Conservation (phyloP, 2,113 vertebrate genomes). For the Passerina amoena region DNA sequence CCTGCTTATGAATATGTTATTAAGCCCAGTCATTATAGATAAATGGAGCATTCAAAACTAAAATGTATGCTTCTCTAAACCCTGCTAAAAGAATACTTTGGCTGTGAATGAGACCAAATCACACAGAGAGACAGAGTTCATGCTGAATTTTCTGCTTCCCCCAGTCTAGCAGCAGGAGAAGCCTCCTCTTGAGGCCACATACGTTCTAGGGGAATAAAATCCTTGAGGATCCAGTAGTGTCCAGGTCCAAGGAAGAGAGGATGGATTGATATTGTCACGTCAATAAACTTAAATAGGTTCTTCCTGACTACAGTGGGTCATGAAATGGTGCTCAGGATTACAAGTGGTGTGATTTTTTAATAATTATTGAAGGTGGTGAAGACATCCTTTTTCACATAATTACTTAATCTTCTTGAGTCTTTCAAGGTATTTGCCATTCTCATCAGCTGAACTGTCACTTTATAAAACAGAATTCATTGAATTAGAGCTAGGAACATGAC, state of each 20-base stretch:
- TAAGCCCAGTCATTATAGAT: background rate
- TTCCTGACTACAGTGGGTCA: background rate
- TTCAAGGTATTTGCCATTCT: background rate
- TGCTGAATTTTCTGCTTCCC: background rate
- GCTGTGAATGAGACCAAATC: background rate
- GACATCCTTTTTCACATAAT: constrained; percentile 33
- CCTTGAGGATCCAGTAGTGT: background rate
- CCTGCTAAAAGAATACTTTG: background rate
- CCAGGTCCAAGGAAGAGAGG: background rate
- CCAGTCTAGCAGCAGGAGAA: background rate
- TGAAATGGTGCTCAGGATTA: background rate
- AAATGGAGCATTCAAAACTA: background rate
- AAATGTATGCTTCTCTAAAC: background rate
- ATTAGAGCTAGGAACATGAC: background rate
- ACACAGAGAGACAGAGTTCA: background rate
- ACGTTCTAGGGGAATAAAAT: background rate
- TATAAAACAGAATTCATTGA: constrained; percentile 22
- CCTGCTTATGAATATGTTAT: background rate
- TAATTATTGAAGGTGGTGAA: background rate
- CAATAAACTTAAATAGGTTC: background rate
- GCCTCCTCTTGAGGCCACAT: background rate
- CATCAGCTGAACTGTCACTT: background rate
- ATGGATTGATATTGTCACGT: background rate
- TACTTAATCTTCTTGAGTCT: constrained; percentile 14
- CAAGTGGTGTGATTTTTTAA: background rate